Evolutionary conservation across 1,140 invertebrate species (phyloP), one percentile per base, ranked within the genome.

Genomic region (Linepithema humile): DNA sequence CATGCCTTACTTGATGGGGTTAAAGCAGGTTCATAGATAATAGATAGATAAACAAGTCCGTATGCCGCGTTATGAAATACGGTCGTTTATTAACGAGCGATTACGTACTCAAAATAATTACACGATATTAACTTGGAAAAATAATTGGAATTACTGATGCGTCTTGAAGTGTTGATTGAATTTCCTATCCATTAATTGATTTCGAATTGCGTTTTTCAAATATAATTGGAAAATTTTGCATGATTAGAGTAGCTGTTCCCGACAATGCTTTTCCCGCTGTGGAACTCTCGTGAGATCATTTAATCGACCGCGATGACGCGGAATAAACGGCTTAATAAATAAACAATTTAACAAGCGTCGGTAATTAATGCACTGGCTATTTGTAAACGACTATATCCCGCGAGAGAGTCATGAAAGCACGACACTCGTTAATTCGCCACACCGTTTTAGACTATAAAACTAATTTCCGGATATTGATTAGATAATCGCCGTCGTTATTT

Each of bases 391-490:
- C 20, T 43, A 26, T 7, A 3, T 74, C 53, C 69, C 64, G 38
- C 40, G 32, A 57, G 40, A 75, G 55, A 75, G 35, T 26, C 67
- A n/a, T 12, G 12, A 45, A 48, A 77, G 72, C 60, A 69, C 60
- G 84, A 82, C 17, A 59, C 29, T 43, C 32, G 53, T 85, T 70
- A 80, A 85, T 45, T 17, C 32, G 43, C 15, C 15, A 7, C 3
- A n/a, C 15, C 59, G 40, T 35, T 85, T 40, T 40, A 65, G 59
- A 84, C 26, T 48, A 60, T 59, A 74, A 74, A 72, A 82, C n/a
- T 60, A 83, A 88, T 88, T 88, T 88, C 38, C 57, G 73, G 50
- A 62, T 20, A 75, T 59, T 83, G 85, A 85, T 86, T 83, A 77
- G 72, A 43, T 48, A 70, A 85, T 64, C 20, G 32, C 35, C 29